A percentile compares a stretch with the other conserved stretches of the same genome.
phyloP scores from a whole-genome alignment of 1,140 invertebrate genomes.

The Trigoniulus corallinus region DNA sequence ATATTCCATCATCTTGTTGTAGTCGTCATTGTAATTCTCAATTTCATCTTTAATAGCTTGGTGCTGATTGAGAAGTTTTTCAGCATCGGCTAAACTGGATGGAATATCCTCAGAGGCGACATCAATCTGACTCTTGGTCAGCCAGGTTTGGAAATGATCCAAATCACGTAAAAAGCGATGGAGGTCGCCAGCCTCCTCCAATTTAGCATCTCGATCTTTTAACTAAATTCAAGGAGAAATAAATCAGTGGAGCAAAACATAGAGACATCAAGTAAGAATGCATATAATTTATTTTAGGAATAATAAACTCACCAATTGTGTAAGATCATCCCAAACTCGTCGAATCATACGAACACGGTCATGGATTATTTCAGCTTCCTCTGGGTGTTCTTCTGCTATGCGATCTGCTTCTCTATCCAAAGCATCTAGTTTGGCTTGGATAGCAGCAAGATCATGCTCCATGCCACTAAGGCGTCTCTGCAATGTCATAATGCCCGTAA shows the following conservation, averaged over 20 bases:
- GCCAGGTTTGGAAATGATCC: conserved; percentile 98
- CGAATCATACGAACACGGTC: conserved; percentile 80
- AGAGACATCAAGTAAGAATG: too few relatives aligned
- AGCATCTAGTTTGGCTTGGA: conserved; percentile 88
- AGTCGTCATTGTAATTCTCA: conserved; percentile 95
- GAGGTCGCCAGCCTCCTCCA: conserved; percentile 96
- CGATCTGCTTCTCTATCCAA: conserved; percentile 79
- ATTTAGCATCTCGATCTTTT: conserved; percentile 90
- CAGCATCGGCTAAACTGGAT: conserved; percentile 86
- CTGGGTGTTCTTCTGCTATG: conserved; percentile 85
- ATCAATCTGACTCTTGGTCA: conserved; percentile 93
- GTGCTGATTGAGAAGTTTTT: conserved; percentile 86
- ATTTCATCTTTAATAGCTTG: conserved; percentile 97
- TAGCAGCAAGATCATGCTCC: conserved; percentile 95
- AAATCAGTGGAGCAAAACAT: background rate
- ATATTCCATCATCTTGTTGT: conserved; percentile 98
- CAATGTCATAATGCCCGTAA: conserved; percentile 72
- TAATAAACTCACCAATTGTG: conserved; percentile 55
- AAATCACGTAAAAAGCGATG: conserved; percentile 96
- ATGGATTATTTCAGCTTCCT: conserved; percentile 81
- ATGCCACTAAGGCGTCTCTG: conserved; percentile 79
- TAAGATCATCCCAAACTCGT: conserved; percentile 88
- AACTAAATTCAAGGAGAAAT: conserved; percentile 37
- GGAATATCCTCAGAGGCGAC: conserved; percentile 97
- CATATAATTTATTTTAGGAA: background rate